Evolutionary conservation across 2,797 vertebrate genomes (phyloP).

Genomic region (Neostethus bicornis): DNA sequence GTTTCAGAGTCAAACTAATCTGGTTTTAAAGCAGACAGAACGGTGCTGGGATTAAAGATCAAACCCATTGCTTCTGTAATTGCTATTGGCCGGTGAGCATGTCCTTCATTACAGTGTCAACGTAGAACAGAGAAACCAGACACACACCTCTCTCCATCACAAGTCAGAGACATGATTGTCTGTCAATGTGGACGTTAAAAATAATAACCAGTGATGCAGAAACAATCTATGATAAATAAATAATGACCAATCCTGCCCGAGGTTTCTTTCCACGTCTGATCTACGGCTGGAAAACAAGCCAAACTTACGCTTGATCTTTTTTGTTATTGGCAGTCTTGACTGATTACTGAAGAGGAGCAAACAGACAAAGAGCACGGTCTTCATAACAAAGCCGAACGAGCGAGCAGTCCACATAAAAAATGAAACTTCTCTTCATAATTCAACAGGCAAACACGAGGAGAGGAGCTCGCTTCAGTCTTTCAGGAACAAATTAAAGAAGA

Average conservation of each 20-base stretch:
- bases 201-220: neutral
- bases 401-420: conserved; percentile 13
- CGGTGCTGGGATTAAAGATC: conserved; percentile 8
- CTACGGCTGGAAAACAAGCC: neutral
- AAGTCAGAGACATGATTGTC: conserved; percentile 3
- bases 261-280: conserved; percentile 1
- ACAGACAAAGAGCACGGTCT: conserved; percentile 9
- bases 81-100: conserved; percentile 11
- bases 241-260: neutral
- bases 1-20: too few relatives aligned
- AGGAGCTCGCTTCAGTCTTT: neutral
- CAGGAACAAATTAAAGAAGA: neutral
- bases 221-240: conserved; percentile 6
- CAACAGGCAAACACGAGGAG: conserved; percentile 3
- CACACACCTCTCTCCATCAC: conserved; percentile 4
- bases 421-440: neutral
- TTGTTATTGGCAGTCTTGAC: neutral
- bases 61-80: conserved; percentile 18
- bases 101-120: conserved; percentile 17
- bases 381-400: conserved; percentile 7
- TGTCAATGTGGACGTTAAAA: neutral
- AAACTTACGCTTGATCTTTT: conserved; percentile 8
- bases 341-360: conserved; percentile 11
- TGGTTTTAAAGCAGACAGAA: conserved; percentile 3
- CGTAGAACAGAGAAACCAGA: neutral